Percentiles rank a stretch among this genome's conserved stretches.
These are phyloP conservation scores for Petromus typicus DNA, from an alignment of 2,113 vertebrate species.

Conservation along the genomic window DNA sequence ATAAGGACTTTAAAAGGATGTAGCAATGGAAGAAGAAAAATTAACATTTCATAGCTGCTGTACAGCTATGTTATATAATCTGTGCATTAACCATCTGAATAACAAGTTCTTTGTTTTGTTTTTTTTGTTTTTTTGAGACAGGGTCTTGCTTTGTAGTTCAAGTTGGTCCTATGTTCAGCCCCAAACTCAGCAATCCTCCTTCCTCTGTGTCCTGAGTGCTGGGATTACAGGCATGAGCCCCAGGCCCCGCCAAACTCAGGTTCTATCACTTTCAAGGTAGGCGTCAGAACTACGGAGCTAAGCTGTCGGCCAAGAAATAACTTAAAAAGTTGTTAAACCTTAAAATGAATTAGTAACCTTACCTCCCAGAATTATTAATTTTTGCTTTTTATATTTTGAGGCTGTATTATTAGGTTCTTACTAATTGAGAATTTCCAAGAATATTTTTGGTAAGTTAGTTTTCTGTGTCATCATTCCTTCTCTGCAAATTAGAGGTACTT, in stretches of 20 bases:
- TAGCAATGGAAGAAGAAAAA: not conserved
- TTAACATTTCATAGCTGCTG: not conserved
- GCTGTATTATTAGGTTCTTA: not conserved
- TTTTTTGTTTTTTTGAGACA: too few species aligned
- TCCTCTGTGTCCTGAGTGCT: too few species aligned
- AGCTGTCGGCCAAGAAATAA: not conserved
- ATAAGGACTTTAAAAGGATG: not conserved
- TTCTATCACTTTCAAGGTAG: too few species aligned
- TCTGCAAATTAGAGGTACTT: not conserved
- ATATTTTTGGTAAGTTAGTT: not conserved
- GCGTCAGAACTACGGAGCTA: too few species aligned
- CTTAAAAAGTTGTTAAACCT: not conserved
- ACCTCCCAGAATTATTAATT: not conserved
- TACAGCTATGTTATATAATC: not conserved
- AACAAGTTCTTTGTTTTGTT: too few species aligned
- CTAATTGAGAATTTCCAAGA: not conserved
- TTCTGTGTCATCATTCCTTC: not conserved
- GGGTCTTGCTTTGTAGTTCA: too few species aligned
- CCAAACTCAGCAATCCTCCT: too few species aligned
- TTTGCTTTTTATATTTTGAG: not conserved
- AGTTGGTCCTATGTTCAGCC: too few species aligned
- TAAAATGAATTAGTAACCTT: not conserved
- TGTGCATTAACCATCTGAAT: not conserved
- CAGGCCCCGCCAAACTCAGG: too few species aligned
- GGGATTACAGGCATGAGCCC: too few species aligned